Conservation (phyloP, 2,113 vertebrate species). For the Phaethornis superciliosus region DNA sequence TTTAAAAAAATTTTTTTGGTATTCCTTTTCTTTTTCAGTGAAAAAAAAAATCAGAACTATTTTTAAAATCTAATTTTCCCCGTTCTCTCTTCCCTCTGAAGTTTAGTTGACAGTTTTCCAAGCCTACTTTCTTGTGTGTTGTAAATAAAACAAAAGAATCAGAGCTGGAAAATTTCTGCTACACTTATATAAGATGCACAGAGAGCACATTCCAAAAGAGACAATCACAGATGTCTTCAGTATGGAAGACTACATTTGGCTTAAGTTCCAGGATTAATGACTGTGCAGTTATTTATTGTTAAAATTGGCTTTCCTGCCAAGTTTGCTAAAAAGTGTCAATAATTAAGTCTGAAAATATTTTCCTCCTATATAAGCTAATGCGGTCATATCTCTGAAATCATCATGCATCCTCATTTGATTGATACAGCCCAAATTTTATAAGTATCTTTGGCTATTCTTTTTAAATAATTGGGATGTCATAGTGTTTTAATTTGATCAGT, state of each 20-base stretch:
- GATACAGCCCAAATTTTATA: not conserved
- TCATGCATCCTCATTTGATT: not conserved
- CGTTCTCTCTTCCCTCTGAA: not conserved
- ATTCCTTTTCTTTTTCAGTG: not conserved
- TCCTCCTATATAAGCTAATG: not conserved
- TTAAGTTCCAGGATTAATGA: slow-evolving; percentile 52
- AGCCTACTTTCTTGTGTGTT: slow-evolving; percentile 25
- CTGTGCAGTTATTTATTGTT: slow-evolving; percentile 58
- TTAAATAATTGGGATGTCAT: not conserved
- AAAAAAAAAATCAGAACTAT: slow-evolving; percentile 1
- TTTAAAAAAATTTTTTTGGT: not conserved
- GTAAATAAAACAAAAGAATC: slow-evolving; percentile 55
- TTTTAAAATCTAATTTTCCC: slow-evolving; percentile 11
- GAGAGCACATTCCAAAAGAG: slow-evolving; percentile 47
- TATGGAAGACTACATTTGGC: slow-evolving; percentile 60
- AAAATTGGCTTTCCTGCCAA: slow-evolving; percentile 41
- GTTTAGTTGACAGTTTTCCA: slow-evolving; percentile 17
- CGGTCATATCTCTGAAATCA: not conserved
- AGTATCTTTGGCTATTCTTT: not conserved
- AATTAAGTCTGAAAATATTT: slow-evolving; percentile 57
- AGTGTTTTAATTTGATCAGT: slow-evolving; percentile 25
- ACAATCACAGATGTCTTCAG: slow-evolving; percentile 54
- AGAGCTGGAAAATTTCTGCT: slow-evolving; percentile 28
- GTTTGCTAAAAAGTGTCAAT: slow-evolving; percentile 35
- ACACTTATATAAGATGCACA: slow-evolving; percentile 21